phyloP scores from a whole-genome alignment of 2,888 invertebrate genomes.

The Marasmarcha lunaedactyla region DNA sequence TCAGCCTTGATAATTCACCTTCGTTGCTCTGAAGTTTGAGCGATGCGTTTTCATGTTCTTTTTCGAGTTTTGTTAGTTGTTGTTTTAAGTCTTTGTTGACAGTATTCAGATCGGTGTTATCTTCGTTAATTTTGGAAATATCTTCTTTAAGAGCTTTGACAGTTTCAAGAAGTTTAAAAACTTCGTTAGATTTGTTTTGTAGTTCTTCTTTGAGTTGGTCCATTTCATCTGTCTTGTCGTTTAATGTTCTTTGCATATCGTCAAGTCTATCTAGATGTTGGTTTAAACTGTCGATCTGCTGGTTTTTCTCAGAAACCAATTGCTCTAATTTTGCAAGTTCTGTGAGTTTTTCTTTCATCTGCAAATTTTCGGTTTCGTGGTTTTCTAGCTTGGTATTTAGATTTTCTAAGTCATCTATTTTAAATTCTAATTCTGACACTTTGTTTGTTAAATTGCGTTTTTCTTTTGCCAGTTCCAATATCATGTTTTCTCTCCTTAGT shows the following conservation, averaged over 20 bases:
- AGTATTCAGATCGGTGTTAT: constrained; percentile 44
- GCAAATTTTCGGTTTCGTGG: constrained; percentile 48
- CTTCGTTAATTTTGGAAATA: constrained; percentile 44
- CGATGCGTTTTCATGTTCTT: constrained; percentile 55
- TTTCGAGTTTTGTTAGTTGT: constrained; percentile 48
- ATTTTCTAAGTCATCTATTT: constrained; percentile 56
- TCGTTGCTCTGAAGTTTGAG: constrained; percentile 49
- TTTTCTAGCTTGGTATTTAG: constrained; percentile 44
- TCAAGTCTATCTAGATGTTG: constrained; percentile 59
- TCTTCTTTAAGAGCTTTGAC: constrained; percentile 40
- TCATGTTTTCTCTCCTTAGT: constrained; percentile 68
- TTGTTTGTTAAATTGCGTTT: constrained; percentile 63
- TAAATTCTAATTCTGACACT: constrained; percentile 59
- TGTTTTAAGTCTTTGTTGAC: constrained; percentile 46
- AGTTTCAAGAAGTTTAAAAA: constrained; percentile 49
- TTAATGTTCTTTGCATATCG: constrained; percentile 56
- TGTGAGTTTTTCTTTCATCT: constrained; percentile 55
- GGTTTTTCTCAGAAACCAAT: constrained; percentile 66
- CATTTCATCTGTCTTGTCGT: constrained; percentile 60
- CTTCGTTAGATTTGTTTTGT: constrained; percentile 49
- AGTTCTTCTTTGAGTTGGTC: constrained; percentile 57
- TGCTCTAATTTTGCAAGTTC: constrained; percentile 64
- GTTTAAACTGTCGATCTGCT: constrained; percentile 63
- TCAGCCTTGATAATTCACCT: constrained; percentile 42
- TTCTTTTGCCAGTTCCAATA: constrained; percentile 67